A percentile compares a stretch with the other conserved stretches of the same genome.
Evolutionary conservation across 2,888 invertebrate genomes (phyloP).

Genomic region (Parthenolecanium corni): DNA sequence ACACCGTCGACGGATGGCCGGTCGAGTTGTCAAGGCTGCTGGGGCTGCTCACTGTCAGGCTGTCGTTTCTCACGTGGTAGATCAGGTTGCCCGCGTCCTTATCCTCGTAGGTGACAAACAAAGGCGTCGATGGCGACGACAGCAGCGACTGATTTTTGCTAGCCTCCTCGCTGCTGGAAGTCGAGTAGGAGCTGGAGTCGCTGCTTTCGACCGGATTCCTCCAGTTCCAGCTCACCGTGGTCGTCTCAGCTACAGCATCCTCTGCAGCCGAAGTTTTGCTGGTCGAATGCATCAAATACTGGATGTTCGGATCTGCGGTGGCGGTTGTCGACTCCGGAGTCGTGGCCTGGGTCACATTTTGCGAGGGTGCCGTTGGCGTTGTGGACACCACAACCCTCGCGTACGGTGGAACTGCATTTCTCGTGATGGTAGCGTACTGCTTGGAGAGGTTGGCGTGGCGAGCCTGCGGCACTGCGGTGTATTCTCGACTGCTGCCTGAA

Average conservation of each 20-base stretch:
- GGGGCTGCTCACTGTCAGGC: no score
- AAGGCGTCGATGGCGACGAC: not conserved
- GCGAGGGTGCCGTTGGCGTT: not conserved
- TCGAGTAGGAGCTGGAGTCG: not conserved
- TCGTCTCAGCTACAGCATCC: no score
- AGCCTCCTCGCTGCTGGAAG: not conserved
- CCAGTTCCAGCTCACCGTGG: not conserved
- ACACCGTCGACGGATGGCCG: not conserved
- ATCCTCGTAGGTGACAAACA: not conserved
- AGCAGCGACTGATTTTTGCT: not conserved
- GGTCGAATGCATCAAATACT: no score
- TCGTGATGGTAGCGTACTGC: no score
- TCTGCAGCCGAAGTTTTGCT: no score
- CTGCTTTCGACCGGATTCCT: not conserved
- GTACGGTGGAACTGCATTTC: not conserved
- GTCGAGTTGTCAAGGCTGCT: not conserved
- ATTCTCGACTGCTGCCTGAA: conserved; percentile 1
- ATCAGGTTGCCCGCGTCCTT: conserved; percentile 2
- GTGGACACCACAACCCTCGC: not conserved
- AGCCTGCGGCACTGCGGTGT: not conserved
- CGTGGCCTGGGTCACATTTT: not conserved
- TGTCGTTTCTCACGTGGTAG: conserved; percentile 2
- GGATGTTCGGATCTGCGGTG: no score
- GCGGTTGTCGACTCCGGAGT: not conserved
- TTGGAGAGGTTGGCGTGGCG: no score